Percentiles rank a stretch among this genome's conserved stretches.
These are phyloP conservation scores for Calameuta idolon DNA, from an alignment of 2,888 invertebrate genomes.

Conservation along the genomic window DNA sequence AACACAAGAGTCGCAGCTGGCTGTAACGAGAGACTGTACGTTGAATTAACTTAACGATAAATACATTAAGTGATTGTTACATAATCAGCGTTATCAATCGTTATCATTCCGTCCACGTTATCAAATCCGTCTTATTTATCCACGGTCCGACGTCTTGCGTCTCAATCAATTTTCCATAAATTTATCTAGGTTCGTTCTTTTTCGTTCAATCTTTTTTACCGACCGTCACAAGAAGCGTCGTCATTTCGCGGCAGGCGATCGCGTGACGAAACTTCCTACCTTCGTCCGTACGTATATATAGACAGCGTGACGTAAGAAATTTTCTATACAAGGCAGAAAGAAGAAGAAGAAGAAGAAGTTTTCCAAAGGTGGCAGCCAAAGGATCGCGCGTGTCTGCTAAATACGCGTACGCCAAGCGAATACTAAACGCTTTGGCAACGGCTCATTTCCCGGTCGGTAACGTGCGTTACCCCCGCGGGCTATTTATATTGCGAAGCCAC, in stretches of 20 bases:
- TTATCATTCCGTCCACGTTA: background rate
- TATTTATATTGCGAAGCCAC: background rate
- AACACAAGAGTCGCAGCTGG: background rate
- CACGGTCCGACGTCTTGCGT: background rate
- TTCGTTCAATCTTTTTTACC: background rate
- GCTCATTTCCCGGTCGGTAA: conserved; percentile 7
- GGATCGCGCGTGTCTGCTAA: conserved; percentile 6
- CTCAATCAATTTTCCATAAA: background rate
- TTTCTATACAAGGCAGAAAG: background rate
- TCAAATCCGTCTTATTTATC: background rate
- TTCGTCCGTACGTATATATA: too few relatives aligned
- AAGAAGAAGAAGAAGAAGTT: background rate
- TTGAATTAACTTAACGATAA: background rate
- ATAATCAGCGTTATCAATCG: background rate
- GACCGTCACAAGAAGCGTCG: background rate
- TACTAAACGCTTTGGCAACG: background rate
- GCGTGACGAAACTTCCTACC: background rate
- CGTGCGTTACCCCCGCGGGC: background rate
- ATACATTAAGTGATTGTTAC: background rate
- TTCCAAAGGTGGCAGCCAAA: background rate
- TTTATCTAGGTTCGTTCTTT: background rate
- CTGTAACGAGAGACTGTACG: background rate
- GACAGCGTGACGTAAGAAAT: too few relatives aligned
- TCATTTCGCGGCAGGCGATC: background rate
- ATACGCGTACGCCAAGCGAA: background rate